Evolutionary conservation across 2,797 vertebrate genomes (phyloP), one percentile per base, ranked within the genome.

Genomic region (Cyprinodon diabolis): DNA sequence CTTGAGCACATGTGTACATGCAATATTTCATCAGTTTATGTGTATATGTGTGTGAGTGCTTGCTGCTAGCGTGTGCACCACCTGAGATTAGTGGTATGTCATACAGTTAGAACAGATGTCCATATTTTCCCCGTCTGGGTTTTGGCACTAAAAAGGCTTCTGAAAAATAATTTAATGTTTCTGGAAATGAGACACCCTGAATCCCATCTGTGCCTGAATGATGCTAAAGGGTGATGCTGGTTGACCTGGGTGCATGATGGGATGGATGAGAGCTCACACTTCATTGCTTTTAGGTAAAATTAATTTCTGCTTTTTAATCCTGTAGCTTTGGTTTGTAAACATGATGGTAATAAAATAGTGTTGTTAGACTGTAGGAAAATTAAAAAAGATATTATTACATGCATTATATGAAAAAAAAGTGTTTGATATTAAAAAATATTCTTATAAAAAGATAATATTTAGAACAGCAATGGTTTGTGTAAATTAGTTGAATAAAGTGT

Each of bases 81-180:
- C 83, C 80, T 88, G 75, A 84, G 82, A 87, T 92, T 91, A 88
- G 81, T 76, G 81, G 83, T 72, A 87, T 79, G 77, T 81, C 81
- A 89, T 69, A 76, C 73, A 88, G 74, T 85, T 73, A n/a, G 78
- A 82, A 68, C 93, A 93, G 92, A 92, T 93, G 91, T 80, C 70
- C 75, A 72, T 81, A 86, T 82, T 91, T 89, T 76, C 52, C 55
- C 76, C 47, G 68, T 87, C 84, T 90, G 82, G 66, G 30, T 77
- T 86, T 66, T 80, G 81, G 66, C 67, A 84, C 43, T 79, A 76
- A 86, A 87, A 83, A 67, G 69, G 67, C 75, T 85, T 89, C 75
- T 75, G 63, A 82, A 89, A 89, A 82, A 78, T 72, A 72, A 79
- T 66, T 66, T 75, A 66, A 84, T 79, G 84, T 87, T 91, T 83